Evolutionary conservation across 2,797 vertebrate species (phyloP), one percentile per base, ranked within the genome.

Genomic region (Silurus lanzhouensis): DNA sequence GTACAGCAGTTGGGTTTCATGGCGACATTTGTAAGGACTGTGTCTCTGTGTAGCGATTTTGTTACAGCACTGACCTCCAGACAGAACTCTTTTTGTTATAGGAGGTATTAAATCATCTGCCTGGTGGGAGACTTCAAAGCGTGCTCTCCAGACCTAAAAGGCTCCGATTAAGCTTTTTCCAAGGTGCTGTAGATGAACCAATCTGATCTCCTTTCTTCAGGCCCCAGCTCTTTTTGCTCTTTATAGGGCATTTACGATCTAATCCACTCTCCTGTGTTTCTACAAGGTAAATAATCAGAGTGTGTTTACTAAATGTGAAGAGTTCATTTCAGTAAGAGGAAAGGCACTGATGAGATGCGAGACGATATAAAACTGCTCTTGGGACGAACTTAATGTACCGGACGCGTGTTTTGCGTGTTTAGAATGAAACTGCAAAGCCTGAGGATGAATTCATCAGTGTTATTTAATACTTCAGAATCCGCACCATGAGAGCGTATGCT

Each of bases 91-190:
- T 72, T 76, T 76, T 78, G 57, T 83, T 83, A 64, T 60, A 68
- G 81, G 79, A 38, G 74, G 27, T 83, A 58, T 87, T 68, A 84
- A 84, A 87, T 80, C 64, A 82, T 83, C 72, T 20, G 44, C 27
- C 55, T 68, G 52, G 52, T 68, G 71, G 17, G 66, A 68, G 61
- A 77, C 84, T 83, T 80, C 57, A 88, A 88, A 88, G 84, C 84
- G 75, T 25, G 19, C 75, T 85, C 55, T 38, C 83, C 80, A 60
- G 74, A 70, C 68, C 77, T 83, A 60, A 85, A 48, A 81, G 81
- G 48, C 60, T 79, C 60, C 4, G 63, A 61, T 64, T 27, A 57
- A 79, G 72, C 74, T 74, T 85, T 67, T 83, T 63, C 79, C 63
- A 78, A 77, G 13, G 66, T 38, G 31, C 63, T 64, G 64, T 61